Base-by-base conservation (phyloP, 2,797 vertebrate species). In the Anguilla obscura region DNA sequence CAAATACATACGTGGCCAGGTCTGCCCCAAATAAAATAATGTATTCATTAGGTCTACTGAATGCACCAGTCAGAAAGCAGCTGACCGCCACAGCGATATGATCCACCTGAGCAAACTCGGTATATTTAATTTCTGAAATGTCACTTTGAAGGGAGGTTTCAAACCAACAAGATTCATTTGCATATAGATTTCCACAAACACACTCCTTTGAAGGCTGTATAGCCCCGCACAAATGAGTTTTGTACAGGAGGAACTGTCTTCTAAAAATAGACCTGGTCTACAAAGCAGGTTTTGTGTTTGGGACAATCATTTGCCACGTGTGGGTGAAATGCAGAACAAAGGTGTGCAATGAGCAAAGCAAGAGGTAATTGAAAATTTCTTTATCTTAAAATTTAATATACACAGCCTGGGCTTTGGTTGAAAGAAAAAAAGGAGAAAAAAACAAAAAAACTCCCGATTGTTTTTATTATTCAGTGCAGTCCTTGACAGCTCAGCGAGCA, bases 201-300 rank as follows among this genome's bases (percentile, higher is more conserved):
- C 10, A 36, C 21, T 86, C 33, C 12, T 86, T 86, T 36, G 60
- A 12, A 40, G 36, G 16, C 33, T 66, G 21, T 24, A 69, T 45
- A 40, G 85, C 18, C 58, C 52, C 2, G 63, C 66, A 86, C 9
- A 74, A 50, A 86, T 86, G 36, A 63, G 18, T 54, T 63, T 85
- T 85, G 8, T 21, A 63, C 10, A 66, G 24, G 5, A 45, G 85
- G 8, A 5, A 30, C 74, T 74, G 66, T 14, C 40, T 48, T 30
- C 56, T 36, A 36, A 56, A 85, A 58, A 56, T 58, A 85, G 56
- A 3, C 30, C n/a, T 27, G n/a, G 1, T 85, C 52, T 21, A 36
- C 18, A 52, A 30, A 85, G 63, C 82, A 56, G 24, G 36, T 69
- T 89, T 45, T 86, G 52, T 87, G 56, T 86, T 52, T 74, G 21